phyloP scores from a whole-genome alignment of 2,113 vertebrate genomes.

The Semnornis frantzii region DNA sequence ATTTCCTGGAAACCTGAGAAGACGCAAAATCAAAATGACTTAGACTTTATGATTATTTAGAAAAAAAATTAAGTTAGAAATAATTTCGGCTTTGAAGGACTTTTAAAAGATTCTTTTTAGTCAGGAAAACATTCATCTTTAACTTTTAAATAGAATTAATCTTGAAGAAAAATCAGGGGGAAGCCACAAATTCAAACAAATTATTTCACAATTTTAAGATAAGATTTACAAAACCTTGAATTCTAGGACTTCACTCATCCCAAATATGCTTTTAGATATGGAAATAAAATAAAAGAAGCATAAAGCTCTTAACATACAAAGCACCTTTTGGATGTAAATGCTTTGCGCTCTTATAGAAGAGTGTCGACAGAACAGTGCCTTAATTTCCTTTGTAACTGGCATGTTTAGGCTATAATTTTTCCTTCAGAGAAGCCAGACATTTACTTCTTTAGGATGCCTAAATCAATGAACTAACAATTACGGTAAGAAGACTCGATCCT shows the following conservation, averaged over 20 bases:
- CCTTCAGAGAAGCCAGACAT: constrained; percentile 5
- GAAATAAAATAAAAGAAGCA: constrained; percentile 26
- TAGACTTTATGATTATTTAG: neutral
- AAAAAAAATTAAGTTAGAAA: neutral
- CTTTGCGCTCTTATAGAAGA: neutral
- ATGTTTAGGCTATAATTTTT: constrained; percentile 25
- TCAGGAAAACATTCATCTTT: neutral
- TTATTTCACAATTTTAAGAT: neutral
- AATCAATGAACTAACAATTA: constrained; percentile 45
- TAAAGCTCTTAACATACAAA: neutral
- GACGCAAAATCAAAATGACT: neutral
- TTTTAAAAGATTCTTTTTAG: neutral
- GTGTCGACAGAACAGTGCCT: constrained; percentile 5
- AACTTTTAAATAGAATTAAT: neutral
- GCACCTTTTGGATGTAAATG: neutral
- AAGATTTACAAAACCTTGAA: neutral
- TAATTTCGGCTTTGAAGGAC: neutral
- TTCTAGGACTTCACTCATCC: neutral
- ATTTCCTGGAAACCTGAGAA: neutral
- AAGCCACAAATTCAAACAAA: neutral
- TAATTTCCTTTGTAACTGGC: neutral
- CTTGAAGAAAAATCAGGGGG: neutral
- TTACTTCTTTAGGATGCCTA: constrained; percentile 10
- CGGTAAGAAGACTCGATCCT: neutral
- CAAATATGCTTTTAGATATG: neutral